Base-by-base conservation (phyloP, 2,113 vertebrate species). In the Rhea pennata region DNA sequence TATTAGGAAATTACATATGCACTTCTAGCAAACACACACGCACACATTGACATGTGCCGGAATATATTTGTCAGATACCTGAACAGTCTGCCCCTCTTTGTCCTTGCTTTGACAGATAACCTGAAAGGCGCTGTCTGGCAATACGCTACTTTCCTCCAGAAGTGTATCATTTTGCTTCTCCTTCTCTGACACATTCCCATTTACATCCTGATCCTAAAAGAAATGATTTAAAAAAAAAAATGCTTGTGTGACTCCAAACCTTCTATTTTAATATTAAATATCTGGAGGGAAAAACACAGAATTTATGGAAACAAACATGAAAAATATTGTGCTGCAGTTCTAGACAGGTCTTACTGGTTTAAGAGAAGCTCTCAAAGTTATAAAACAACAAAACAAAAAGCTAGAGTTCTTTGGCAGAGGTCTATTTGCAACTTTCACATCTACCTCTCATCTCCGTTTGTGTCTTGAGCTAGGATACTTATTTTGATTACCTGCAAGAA, bases 181-280 rank as follows among this genome's bases (percentile, higher is more conserved):
- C 21, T 90, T 90, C 64, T 96, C 70, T 23, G 67, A 15, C 13
- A 67, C 48, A 69, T 76, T 97, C 83, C 73, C 88, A 90, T 93
- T 93, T 93, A 91, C 56, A 70, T 87, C 84, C 83, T 75, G 80
- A 79, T 39, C 33, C 93, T 88, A 74, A 33, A 21, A 95, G 51
- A 97, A 97, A 81, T 8, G 8, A 59, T 19, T 89, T 24, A 73
- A 69, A 84, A 89, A 5, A 79, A 97, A 74, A 59, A n/a, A 19
- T 84, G 65, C 10, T 65, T 51, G 15, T 66, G 31, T 54, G 19
- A 78, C 29, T 39, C 15, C 21, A 61, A 67, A 87, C 26, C 21
- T 2, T 39, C 29, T 22, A 40, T 87, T 84, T 65, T 56, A 84
- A 87, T n/a, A 72, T 6, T 1, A 0, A 27, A 78, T 23, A 7